A percentile compares a stretch with the other conserved stretches of the same genome.
Conservation (phyloP, 1,140 invertebrate species). For the Drosophila dunni region DNA sequence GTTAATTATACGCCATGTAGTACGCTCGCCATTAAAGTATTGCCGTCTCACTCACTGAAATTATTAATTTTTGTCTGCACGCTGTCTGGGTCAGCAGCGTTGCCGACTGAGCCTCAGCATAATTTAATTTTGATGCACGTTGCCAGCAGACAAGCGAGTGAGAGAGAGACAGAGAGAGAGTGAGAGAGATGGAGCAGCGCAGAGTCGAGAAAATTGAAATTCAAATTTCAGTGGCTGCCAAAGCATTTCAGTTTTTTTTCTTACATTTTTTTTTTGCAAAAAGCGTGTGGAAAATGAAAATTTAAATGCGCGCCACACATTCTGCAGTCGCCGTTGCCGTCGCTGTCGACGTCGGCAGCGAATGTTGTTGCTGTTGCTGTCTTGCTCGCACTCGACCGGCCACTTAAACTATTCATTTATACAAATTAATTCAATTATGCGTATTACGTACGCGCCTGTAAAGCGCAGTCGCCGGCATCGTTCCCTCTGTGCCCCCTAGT, state of each 20-base stretch:
- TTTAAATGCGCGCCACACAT: constrained; percentile 72
- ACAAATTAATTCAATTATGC: constrained; percentile 84
- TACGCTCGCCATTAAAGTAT: constrained; percentile 51
- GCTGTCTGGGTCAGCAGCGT: constrained; percentile 77
- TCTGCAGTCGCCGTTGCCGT: constrained; percentile 39
- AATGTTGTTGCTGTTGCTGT: constrained; percentile 36
- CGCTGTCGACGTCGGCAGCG: constrained; percentile 41
- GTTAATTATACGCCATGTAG: constrained; percentile 82
- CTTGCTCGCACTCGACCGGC: constrained; percentile 65
- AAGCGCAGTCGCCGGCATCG: constrained; percentile 74
- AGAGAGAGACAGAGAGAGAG: background rate
- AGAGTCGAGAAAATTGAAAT: constrained; percentile 69
- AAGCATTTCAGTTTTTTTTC: constrained; percentile 13
- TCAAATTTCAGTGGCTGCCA: constrained; percentile 72
- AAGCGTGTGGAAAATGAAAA: constrained; percentile 73
- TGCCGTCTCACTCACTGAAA: constrained; percentile 54
- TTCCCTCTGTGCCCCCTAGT: background rate
- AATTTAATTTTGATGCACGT: constrained; percentile 79
- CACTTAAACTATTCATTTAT: constrained; percentile 84
- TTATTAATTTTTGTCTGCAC: constrained; percentile 81
- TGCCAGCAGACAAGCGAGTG: constrained; percentile 35
- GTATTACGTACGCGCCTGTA: constrained; percentile 82
- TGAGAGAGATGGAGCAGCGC: constrained; percentile 7
- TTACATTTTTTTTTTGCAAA: constrained; percentile 13
- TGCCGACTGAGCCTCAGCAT: constrained; percentile 65